Conservation (phyloP, 2,113 vertebrate genomes). For the Varanus komodoensis region DNA sequence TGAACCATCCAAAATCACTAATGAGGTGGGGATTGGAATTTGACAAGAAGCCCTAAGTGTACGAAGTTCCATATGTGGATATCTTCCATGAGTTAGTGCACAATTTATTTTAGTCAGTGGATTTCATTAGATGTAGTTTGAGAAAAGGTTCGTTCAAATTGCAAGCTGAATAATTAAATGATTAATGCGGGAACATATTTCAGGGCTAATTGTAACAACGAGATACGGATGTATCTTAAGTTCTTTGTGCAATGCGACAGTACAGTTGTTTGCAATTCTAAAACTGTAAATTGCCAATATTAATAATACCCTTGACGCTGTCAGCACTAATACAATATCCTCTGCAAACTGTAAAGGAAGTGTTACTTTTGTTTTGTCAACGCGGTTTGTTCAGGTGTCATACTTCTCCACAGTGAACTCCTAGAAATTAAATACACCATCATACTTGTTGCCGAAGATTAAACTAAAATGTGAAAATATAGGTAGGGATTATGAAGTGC, state of each 20-base stretch:
- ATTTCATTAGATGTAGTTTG: background rate
- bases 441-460: background rate
- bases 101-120: background rate
- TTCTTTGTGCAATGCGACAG: background rate
- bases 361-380: background rate
- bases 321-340: background rate
- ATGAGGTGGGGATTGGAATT: background rate
- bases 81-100: background rate
- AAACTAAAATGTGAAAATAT: background rate
- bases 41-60: background rate
- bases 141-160: background rate
- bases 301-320: background rate
- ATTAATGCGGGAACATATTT: background rate
- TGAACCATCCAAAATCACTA: background rate
- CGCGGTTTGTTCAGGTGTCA: conserved; percentile 22
- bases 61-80: background rate
- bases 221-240: background rate
- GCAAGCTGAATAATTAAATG: background rate
- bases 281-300: background rate
- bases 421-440: background rate
- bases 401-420: background rate
- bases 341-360: conserved; percentile 8
- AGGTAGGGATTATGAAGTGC: background rate
- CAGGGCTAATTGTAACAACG: background rate
- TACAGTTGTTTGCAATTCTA: background rate